These are phyloP conservation scores for Chironomus striatipennis DNA, from an alignment of 1,140 invertebrate species.

Conservation along the genomic window DNA sequence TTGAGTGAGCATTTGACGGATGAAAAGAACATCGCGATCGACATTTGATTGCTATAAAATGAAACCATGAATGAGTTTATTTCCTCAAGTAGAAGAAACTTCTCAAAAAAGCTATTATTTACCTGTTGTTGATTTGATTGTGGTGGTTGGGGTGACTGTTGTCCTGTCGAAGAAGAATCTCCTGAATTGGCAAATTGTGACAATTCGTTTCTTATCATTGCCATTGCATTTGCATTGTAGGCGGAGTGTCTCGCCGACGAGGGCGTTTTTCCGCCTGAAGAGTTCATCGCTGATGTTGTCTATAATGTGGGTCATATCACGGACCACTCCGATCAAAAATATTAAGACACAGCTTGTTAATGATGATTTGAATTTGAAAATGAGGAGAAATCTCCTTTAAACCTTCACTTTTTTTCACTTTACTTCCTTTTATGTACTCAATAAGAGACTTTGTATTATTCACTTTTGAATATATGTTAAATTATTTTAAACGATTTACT, in stretches of 20 bases:
- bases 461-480: no score
- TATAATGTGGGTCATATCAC: slow-evolving; percentile 19
- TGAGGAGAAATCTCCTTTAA: neutral
- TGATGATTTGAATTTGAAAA: neutral
- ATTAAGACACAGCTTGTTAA: neutral
- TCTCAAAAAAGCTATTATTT: neutral
- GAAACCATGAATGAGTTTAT: neutral
- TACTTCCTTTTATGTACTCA: neutral
- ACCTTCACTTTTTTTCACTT: neutral
- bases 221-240: slow-evolving; percentile 22
- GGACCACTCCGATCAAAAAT: neutral
- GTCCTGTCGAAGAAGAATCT: neutral
- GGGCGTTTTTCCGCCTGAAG: slow-evolving; percentile 16
- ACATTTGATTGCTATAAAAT: neutral
- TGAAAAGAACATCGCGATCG: neutral
- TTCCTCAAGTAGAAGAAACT: neutral
- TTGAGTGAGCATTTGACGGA: slow-evolving; percentile 16
- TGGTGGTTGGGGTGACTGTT: neutral
- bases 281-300: neutral
- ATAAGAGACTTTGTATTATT: neutral
- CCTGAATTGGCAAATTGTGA: slow-evolving; percentile 20
- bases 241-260: neutral
- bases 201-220: slow-evolving; percentile 16
- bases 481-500: neutral
- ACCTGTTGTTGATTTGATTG: neutral